Conservation (phyloP, 2,888 invertebrate species). For the Microdon myrmicae region DNA sequence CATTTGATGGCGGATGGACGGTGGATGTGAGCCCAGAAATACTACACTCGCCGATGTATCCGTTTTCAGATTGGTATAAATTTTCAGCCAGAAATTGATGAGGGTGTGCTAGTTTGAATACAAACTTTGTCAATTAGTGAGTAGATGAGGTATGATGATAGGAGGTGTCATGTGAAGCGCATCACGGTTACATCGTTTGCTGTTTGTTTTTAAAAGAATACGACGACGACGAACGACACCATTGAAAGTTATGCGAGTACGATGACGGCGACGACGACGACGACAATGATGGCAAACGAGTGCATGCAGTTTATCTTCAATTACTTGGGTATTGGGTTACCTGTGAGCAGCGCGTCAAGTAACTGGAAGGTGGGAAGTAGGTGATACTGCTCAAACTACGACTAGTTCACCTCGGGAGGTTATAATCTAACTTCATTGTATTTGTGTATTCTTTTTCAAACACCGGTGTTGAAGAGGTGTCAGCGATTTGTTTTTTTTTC, state of each 20-base stretch:
- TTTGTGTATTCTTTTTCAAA: slow-evolving; percentile 7
- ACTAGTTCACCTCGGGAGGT: slow-evolving; percentile 34
- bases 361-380: slow-evolving; percentile 48
- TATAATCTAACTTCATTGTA: slow-evolving; percentile 5
- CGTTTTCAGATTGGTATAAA: slow-evolving; percentile 13
- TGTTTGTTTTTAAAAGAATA: slow-evolving; percentile 21
- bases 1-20: slow-evolving; percentile 35
- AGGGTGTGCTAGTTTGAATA: slow-evolving; percentile 10
- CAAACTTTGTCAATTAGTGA: slow-evolving; percentile 45
- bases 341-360: slow-evolving; percentile 48
- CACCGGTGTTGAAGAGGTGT: slow-evolving; percentile 31
- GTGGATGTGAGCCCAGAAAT: slow-evolving; percentile 41
- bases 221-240: slow-evolving; percentile 6
- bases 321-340: slow-evolving; percentile 46
- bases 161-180: slow-evolving; percentile 47
- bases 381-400: slow-evolving; percentile 29
- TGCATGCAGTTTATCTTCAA: slow-evolving; percentile 49
- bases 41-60: slow-evolving; percentile 23
- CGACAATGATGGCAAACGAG: slow-evolving; percentile 26
- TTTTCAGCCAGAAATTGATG: slow-evolving; percentile 1
- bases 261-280: slow-evolving; percentile 12
- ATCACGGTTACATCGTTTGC: slow-evolving; percentile 30
- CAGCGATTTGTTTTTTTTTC: slow-evolving; percentile 38
- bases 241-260: slow-evolving; percentile 9
- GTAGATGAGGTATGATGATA: slow-evolving; percentile 48